Evolutionary conservation across 2,888 invertebrate species (phyloP).

Genomic region (Scaptomyza polygonia): DNA sequence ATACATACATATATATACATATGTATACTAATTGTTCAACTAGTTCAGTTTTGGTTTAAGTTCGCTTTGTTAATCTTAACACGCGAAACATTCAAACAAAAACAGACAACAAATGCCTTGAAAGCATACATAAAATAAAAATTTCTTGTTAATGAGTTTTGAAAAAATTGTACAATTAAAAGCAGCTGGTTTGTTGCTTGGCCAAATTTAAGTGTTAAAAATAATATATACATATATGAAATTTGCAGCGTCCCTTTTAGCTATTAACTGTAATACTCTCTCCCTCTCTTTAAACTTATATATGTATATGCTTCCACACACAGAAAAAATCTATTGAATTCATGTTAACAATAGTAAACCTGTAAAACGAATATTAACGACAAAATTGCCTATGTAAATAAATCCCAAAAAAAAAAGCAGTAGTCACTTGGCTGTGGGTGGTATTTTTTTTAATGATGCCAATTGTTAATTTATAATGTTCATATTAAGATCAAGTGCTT

Average conservation of each 20-base stretch:
- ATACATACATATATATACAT: constrained; percentile 10
- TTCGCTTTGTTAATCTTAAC: constrained; percentile 42
- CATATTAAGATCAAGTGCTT: not conserved
- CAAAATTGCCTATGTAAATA: constrained; percentile 70
- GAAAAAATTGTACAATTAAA: constrained; percentile 24
- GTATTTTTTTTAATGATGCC: constrained; percentile 44
- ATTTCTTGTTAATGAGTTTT: constrained; percentile 56
- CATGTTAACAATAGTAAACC: constrained; percentile 59
- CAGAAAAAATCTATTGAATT: constrained; percentile 38
- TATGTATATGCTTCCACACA: constrained; percentile 63
- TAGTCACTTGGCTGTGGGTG: constrained; percentile 60
- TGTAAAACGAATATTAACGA: constrained; percentile 33
- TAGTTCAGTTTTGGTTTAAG: constrained; percentile 52
- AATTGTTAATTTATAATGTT: constrained; percentile 6
- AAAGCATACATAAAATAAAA: constrained; percentile 29
- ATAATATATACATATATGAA: constrained; percentile 12
- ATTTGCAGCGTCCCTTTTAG: constrained; percentile 47
- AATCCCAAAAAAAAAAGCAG: constrained; percentile 33
- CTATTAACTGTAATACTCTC: constrained; percentile 34
- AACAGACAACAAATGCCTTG: not conserved
- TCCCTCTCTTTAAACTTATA: constrained; percentile 20
- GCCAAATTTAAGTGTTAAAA: constrained; percentile 51
- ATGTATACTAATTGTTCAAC: constrained; percentile 48
- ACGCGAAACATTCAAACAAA: constrained; percentile 7
- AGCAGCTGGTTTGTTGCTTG: constrained; percentile 21